Evolutionary conservation across 2,888 invertebrate species (phyloP).

Genomic region (Anoncus sp.): DNA sequence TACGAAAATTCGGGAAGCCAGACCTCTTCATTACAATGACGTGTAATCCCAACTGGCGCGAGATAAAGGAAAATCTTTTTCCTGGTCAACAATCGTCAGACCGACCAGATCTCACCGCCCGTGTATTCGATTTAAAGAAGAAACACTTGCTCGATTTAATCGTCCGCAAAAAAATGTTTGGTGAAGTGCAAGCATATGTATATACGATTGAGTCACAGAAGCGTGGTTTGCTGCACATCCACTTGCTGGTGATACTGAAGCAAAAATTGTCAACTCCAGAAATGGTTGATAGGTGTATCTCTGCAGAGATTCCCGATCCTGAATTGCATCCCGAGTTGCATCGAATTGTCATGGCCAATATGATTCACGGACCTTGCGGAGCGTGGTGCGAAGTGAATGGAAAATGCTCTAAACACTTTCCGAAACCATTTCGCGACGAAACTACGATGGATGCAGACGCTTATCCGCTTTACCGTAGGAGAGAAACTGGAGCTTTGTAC

Average conservation of each 20-base stretch:
- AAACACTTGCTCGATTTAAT: slow-evolving; percentile 46
- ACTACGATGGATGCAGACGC: slow-evolving; percentile 68
- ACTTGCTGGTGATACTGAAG: slow-evolving; percentile 64
- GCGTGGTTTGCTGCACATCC: slow-evolving; percentile 66
- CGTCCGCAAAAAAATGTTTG: slow-evolving; percentile 51
- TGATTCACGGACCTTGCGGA: slow-evolving; percentile 80
- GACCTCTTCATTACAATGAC: slow-evolving; percentile 64
- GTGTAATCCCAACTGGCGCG: slow-evolving; percentile 66
- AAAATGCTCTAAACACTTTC: slow-evolving; percentile 72
- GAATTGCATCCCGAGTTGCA: slow-evolving; percentile 68
- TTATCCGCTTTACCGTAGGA: slow-evolving; percentile 70
- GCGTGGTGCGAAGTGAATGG: slow-evolving; percentile 65
- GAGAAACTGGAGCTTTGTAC: slow-evolving; percentile 58
- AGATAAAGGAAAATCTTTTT: slow-evolving; percentile 63
- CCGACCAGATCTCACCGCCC: slow-evolving; percentile 62
- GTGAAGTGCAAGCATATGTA: slow-evolving; percentile 51
- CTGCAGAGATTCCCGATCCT: slow-evolving; percentile 77
- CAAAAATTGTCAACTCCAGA: slow-evolving; percentile 64
- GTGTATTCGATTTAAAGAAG: slow-evolving; percentile 60
- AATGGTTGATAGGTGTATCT: slow-evolving; percentile 62
- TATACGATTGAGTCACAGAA: slow-evolving; percentile 71
- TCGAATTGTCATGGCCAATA: slow-evolving; percentile 74
- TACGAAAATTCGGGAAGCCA: slow-evolving; percentile 60
- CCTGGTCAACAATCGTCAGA: slow-evolving; percentile 60
- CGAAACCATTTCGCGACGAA: slow-evolving; percentile 68